Evolutionary conservation across 2,888 invertebrate species (phyloP).

Genomic region (Leptinotarsa rubiginosa): DNA sequence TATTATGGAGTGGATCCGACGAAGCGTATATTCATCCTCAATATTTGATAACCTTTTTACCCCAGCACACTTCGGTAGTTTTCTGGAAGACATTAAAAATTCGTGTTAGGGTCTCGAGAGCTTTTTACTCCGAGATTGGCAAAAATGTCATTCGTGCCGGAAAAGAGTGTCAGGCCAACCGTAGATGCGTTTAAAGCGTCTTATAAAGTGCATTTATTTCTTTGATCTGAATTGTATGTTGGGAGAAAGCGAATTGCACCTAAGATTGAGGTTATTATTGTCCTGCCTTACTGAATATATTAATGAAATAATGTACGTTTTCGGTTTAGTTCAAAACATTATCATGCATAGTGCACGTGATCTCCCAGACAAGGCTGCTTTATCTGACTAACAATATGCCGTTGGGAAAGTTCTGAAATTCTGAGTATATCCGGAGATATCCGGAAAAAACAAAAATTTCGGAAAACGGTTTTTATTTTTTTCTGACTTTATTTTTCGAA

Average conservation of each 20-base stretch:
- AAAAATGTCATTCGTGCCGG: conserved; percentile 46
- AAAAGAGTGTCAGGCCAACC: conserved; percentile 47
- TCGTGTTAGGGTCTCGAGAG: conserved; percentile 42
- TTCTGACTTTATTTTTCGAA: too few relatives aligned
- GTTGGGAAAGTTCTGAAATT: too few relatives aligned
- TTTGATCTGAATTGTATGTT: background rate
- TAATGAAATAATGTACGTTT: too few relatives aligned
- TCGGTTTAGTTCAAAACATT: too few relatives aligned
- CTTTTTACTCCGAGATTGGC: conserved; percentile 39
- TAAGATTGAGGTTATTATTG: too few relatives aligned
- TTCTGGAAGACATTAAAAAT: conserved; percentile 45
- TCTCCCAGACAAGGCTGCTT: too few relatives aligned
- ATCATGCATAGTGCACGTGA: too few relatives aligned
- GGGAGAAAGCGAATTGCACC: background rate
- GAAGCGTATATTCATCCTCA: conserved; percentile 37
- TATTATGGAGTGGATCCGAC: conserved; percentile 21
- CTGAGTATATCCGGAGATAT: too few relatives aligned
- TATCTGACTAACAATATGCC: too few relatives aligned
- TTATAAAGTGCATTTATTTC: background rate
- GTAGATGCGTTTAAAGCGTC: conserved; percentile 22
- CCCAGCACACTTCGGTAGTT: conserved; percentile 43
- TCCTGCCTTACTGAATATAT: too few relatives aligned
- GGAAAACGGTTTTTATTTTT: too few relatives aligned
- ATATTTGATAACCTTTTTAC: conserved; percentile 44
- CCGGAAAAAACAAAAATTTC: too few relatives aligned